Evolutionary conservation across 2,113 vertebrate species (phyloP).

Genomic region (Chloroceryle aenea): DNA sequence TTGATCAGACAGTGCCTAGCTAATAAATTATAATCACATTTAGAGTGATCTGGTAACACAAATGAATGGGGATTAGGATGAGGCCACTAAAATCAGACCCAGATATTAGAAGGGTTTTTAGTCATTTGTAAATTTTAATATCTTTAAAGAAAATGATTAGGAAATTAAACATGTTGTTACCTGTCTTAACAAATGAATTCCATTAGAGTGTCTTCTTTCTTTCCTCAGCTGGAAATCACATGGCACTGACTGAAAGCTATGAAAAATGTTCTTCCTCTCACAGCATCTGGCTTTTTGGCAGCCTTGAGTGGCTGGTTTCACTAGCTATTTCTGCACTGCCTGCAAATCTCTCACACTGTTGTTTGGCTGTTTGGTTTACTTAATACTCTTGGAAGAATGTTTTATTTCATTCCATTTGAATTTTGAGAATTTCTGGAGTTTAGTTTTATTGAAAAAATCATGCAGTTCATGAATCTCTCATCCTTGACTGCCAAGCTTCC

Average conservation of each 20-base stretch:
- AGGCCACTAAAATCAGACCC: not conserved
- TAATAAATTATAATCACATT: not conserved
- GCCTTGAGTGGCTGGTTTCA: conserved; percentile 1
- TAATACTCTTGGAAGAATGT: not conserved
- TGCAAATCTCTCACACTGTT: not conserved
- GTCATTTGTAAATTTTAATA: not conserved
- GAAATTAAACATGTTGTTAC: not conserved
- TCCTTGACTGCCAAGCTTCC: not conserved
- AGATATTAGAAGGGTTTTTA: not conserved
- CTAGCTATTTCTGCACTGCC: not conserved
- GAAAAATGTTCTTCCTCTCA: not conserved
- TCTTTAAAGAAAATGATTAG: not conserved
- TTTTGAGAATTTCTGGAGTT: conserved; percentile 6
- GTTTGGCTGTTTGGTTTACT: not conserved
- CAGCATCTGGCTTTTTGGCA: conserved; percentile 27
- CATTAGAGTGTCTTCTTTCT: not conserved
- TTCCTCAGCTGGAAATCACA: not conserved
- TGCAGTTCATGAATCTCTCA: not conserved
- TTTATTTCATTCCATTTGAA: conserved; percentile 23
- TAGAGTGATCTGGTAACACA: not conserved
- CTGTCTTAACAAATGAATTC: not conserved
- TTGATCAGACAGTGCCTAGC: not conserved
- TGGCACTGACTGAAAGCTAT: not conserved
- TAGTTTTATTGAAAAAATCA: not conserved
- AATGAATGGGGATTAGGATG: not conserved